These are phyloP conservation scores for Mugil cephalus DNA, from an alignment of 2,113 vertebrate species.

Conservation along the genomic window DNA sequence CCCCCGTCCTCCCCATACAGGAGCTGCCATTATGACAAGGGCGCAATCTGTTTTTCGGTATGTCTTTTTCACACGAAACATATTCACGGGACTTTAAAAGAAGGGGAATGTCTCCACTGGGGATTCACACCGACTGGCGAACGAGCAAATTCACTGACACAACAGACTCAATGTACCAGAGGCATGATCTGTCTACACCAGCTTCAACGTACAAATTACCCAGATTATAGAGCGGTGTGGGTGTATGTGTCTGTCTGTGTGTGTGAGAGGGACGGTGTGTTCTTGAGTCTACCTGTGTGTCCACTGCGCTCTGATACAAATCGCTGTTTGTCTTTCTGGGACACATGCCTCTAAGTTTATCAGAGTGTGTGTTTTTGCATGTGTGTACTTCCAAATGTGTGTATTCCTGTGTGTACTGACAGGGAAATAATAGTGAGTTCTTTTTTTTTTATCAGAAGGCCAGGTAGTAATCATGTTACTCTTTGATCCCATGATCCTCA, in stretches of 20 bases:
- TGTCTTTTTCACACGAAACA: constrained; percentile 35
- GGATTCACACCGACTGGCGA: constrained; percentile 50
- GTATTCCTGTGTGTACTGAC: constrained; percentile 74
- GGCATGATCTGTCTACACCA: constrained; percentile 75
- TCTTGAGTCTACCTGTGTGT: constrained; percentile 22
- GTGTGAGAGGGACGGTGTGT: constrained; percentile 11
- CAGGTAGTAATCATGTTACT: constrained; percentile 82
- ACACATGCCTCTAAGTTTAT: constrained; percentile 3
- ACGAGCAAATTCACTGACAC: constrained; percentile 58
- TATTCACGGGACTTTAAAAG: constrained; percentile 50
- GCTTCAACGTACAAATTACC: constrained; percentile 79
- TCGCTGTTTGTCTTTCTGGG: constrained; percentile 26
- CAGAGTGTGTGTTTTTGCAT: background rate
- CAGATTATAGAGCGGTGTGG: constrained; percentile 77
- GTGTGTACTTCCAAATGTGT: constrained; percentile 10
- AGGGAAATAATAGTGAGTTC: constrained; percentile 81
- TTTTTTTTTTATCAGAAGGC: constrained; percentile 73
- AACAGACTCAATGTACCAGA: constrained; percentile 57
- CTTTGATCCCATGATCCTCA: constrained; percentile 84
- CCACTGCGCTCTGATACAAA: background rate
- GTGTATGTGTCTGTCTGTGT: constrained; percentile 41
- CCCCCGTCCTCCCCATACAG: constrained; percentile 10
- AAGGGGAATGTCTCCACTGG: constrained; percentile 49
- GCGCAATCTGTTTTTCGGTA: constrained; percentile 8
- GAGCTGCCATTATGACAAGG: constrained; percentile 25